These are phyloP conservation scores for Incurvaria masculella DNA, from an alignment of 2,888 invertebrate species.

Conservation along the genomic window DNA sequence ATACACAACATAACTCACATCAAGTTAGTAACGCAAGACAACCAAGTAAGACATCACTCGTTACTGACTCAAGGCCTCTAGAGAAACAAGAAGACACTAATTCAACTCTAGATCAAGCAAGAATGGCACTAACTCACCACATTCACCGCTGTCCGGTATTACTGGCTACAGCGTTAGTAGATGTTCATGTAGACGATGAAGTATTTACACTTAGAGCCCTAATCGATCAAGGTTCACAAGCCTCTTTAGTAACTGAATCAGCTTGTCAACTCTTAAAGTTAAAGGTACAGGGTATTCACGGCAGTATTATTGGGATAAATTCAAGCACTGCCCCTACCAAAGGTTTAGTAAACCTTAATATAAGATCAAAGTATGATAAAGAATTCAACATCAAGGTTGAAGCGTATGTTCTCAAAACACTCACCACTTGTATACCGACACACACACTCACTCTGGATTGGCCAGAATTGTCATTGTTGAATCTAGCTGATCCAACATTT, in stretches of 20 bases:
- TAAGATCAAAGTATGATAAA: neutral
- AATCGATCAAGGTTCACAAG: constrained; percentile 20
- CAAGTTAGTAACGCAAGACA: too few species aligned
- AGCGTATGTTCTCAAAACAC: constrained; percentile 14
- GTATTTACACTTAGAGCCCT: constrained; percentile 16
- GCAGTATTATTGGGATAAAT: constrained; percentile 16
- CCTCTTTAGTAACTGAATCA: constrained; percentile 17
- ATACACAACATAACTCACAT: too few species aligned
- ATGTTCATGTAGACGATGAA: constrained; percentile 10
- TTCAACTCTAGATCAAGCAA: too few species aligned
- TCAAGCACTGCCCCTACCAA: constrained; percentile 12
- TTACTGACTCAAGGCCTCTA: too few species aligned
- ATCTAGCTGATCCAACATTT: neutral
- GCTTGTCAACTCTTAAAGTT: constrained; percentile 15
- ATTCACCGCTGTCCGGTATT: neutral
- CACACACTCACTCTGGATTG: neutral
- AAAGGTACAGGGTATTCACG: constrained; percentile 12
- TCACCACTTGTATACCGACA: constrained; percentile 6
- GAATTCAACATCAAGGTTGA: constrained; percentile 7
- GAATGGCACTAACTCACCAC: neutral
- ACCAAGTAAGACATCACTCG: too few species aligned
- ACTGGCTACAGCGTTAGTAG: constrained; percentile 12
- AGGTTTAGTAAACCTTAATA: constrained; percentile 11
- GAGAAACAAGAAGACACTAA: too few species aligned
- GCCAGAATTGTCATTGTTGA: neutral